Percentiles rank a stretch among this genome's conserved stretches.
Conservation (phyloP, 2,113 vertebrate species). For the Scomber colias region DNA sequence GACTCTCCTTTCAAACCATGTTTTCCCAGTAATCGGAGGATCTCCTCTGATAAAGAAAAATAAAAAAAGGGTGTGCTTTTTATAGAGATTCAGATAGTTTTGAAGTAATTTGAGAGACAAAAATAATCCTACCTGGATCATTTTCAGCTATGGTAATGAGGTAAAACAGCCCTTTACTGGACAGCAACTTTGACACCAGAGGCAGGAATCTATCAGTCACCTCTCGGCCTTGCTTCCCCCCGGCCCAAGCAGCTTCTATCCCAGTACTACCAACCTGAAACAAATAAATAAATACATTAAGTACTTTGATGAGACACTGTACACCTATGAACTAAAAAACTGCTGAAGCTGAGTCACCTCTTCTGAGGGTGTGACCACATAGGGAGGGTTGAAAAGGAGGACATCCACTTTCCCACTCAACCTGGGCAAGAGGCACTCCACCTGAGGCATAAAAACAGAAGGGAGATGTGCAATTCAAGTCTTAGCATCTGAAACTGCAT, state of each 20-base stretch:
- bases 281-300: neutral
- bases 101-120: neutral
- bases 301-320: neutral
- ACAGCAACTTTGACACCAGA: constrained; percentile 87
- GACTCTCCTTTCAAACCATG: constrained; percentile 84
- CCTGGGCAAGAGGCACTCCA: constrained; percentile 87
- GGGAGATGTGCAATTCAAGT: neutral
- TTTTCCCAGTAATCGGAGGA: constrained; percentile 83
- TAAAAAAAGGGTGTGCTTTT: neutral
- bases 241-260: constrained; percentile 94
- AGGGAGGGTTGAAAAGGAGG: constrained; percentile 95
- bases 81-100: too few species aligned
- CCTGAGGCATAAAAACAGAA: constrained; percentile 71
- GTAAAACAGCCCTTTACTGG: constrained; percentile 90
- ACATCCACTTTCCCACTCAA: constrained; percentile 92
- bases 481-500: fast-evolving
- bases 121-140: constrained; percentile 86
- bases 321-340: neutral
- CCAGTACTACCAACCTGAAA: constrained; percentile 88
- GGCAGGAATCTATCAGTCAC: constrained; percentile 94
- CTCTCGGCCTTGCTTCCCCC: constrained; percentile 91
- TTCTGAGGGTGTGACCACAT: constrained; percentile 93
- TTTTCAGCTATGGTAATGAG: constrained; percentile 93
- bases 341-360: constrained; percentile 84
- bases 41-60: constrained; percentile 85